Evolutionary conservation across 2,888 invertebrate species (phyloP).

Genomic region (Herminia tarsipennalis): DNA sequence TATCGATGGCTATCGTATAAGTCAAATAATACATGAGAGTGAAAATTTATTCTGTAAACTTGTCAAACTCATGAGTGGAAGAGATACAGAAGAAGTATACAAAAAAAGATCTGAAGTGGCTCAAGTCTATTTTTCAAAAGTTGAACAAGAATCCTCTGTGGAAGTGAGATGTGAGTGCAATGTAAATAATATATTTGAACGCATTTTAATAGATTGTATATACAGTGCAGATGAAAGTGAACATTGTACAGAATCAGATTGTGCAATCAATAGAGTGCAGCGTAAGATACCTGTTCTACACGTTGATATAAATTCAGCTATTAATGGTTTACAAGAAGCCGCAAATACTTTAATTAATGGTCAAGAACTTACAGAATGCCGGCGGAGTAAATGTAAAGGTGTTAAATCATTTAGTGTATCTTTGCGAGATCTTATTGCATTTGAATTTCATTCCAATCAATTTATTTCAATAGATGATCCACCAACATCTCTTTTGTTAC

Average conservation of each 20-base stretch:
- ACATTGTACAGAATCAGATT: conserved; percentile 17
- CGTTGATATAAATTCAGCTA: conserved; percentile 10
- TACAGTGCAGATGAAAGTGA: conserved; percentile 22
- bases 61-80: conserved; percentile 14
- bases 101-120: conserved; percentile 20
- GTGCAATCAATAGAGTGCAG: conserved; percentile 13
- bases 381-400: conserved; percentile 15
- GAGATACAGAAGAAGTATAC: conserved; percentile 16
- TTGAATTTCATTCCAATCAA: conserved; percentile 23
- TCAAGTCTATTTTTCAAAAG: conserved; percentile 19
- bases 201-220: conserved; percentile 26
- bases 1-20: conserved; percentile 18
- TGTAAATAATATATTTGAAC: conserved; percentile 26
- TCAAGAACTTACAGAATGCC: conserved; percentile 17
- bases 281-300: conserved; percentile 16
- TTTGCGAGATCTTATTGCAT: conserved; percentile 23
- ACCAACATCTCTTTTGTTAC: conserved; percentile 16
- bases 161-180: conserved; percentile 20
- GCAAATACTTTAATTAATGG: conserved; percentile 7
- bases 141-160: conserved; percentile 13
- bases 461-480: conserved; percentile 22
- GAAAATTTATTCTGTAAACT: conserved; percentile 18
- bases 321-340: conserved; percentile 16
- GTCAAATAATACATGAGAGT: conserved; percentile 18
- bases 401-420: conserved; percentile 21